Evolutionary conservation across 2,888 invertebrate genomes (phyloP).

Genomic region (Meghimatium bilineatum): DNA sequence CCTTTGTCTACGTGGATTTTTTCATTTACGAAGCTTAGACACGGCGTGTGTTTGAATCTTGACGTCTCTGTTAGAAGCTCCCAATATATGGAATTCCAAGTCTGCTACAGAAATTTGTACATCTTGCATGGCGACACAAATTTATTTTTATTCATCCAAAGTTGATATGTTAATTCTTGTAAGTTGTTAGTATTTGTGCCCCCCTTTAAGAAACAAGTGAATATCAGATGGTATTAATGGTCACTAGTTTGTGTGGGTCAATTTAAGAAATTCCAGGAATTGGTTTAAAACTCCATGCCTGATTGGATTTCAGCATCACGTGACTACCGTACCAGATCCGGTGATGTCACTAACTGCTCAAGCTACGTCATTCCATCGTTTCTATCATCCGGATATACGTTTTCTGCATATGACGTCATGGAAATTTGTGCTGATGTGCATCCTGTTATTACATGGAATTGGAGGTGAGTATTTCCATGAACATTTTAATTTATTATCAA

Average conservation of each 20-base stretch:
- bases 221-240: background rate
- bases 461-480: constrained; percentile 7
- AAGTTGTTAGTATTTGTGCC: background rate
- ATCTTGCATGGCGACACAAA: background rate
- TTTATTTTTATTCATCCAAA: too few relatives aligned
- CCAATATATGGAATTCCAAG: background rate
- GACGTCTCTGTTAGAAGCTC: background rate
- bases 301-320: constrained; percentile 14
- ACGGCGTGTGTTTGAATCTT: too few relatives aligned
- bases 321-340: constrained; percentile 19
- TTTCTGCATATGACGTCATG: constrained; percentile 24
- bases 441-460: background rate
- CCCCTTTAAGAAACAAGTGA: background rate
- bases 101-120: background rate
- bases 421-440: constrained; percentile 8
- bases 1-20: too few relatives aligned
- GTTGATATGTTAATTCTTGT: too few relatives aligned
- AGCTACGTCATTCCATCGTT: background rate
- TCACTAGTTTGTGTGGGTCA: background rate
- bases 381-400: background rate
- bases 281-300: constrained; percentile 26
- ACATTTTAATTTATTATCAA: too few relatives aligned
- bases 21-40: too few relatives aligned
- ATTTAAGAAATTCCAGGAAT: background rate
- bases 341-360: constrained; percentile 24